phyloP scores from a whole-genome alignment of 92 coral and sea anemone genomes.

The Siderastrea radians region DNA sequence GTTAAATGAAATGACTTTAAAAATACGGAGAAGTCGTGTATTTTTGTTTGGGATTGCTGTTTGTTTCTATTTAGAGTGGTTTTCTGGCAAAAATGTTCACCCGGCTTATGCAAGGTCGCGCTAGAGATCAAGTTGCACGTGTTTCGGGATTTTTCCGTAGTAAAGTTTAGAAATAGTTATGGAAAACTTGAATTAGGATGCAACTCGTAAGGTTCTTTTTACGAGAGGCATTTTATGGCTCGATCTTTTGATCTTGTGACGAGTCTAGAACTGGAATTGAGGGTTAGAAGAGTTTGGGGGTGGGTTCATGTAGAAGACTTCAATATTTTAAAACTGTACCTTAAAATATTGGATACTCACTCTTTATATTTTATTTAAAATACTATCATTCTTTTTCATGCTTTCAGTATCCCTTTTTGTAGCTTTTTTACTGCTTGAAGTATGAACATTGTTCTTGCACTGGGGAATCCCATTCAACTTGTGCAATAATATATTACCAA shows the following conservation, averaged over 20 bases:
- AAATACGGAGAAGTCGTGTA: neutral
- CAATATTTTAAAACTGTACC: slow-evolving; percentile 9
- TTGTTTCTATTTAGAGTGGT: slow-evolving; percentile 5
- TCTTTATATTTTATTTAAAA: neutral
- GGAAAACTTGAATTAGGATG: neutral
- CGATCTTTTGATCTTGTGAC: neutral
- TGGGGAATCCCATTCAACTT: neutral
- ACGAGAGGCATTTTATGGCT: neutral
- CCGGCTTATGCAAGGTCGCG: slow-evolving; percentile 29
- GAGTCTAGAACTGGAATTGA: neutral
- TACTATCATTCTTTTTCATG: neutral
- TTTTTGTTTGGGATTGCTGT: neutral
- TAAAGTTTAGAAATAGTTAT: neutral
- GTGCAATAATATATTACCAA: neutral
- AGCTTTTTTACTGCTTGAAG: neutral
- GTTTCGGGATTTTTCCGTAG: slow-evolving; percentile 8
- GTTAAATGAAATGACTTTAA: neutral
- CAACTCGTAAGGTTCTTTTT: too few species aligned
- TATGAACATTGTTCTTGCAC: neutral
- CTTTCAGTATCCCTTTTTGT: too few species aligned
- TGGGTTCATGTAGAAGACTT: neutral
- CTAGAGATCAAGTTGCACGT: slow-evolving; percentile 46
- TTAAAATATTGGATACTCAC: slow-evolving; percentile 19
- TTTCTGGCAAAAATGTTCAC: neutral
- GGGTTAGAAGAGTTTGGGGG: neutral